These are phyloP conservation scores for Chrysomela aeneicollis DNA, from an alignment of 2,888 invertebrate genomes.

Conservation along the genomic window DNA sequence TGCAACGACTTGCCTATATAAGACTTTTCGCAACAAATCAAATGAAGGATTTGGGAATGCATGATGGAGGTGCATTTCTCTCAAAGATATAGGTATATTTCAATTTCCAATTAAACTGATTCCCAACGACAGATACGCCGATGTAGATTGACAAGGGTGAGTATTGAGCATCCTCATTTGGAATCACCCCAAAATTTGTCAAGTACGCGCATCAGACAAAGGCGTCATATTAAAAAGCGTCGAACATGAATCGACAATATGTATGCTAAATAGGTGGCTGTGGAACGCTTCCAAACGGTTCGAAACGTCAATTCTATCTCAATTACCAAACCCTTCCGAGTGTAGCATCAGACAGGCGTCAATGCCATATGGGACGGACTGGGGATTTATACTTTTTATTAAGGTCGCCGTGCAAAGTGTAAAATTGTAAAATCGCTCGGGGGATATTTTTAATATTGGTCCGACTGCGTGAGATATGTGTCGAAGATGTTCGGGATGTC, in stretches of 20 bases:
- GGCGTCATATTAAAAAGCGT: slow-evolving; percentile 55
- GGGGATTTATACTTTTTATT: slow-evolving; percentile 56
- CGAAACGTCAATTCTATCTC: slow-evolving; percentile 57
- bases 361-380: slow-evolving; percentile 44
- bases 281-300: slow-evolving; percentile 50
- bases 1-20: no score
- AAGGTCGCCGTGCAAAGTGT: slow-evolving; percentile 51
- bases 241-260: slow-evolving; percentile 59
- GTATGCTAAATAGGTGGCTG: slow-evolving; percentile 59
- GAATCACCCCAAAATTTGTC: slow-evolving; percentile 41
- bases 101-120: background rate
- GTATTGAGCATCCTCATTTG: slow-evolving; percentile 32
- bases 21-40: no score
- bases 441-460: slow-evolving; percentile 52
- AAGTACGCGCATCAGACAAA: slow-evolving; percentile 39
- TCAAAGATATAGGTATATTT: background rate
- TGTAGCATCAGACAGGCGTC: slow-evolving; percentile 50
- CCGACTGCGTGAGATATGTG: slow-evolving; percentile 45
- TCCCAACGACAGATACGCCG: background rate
- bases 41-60: no score
- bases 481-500: slow-evolving; percentile 45
- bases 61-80: no score
- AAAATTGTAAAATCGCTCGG: slow-evolving; percentile 53
- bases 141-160: slow-evolving; percentile 20
- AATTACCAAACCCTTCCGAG: slow-evolving; percentile 60